Conservation (phyloP, 1,140 invertebrate genomes). For the Cardiocondyla obscurior region DNA sequence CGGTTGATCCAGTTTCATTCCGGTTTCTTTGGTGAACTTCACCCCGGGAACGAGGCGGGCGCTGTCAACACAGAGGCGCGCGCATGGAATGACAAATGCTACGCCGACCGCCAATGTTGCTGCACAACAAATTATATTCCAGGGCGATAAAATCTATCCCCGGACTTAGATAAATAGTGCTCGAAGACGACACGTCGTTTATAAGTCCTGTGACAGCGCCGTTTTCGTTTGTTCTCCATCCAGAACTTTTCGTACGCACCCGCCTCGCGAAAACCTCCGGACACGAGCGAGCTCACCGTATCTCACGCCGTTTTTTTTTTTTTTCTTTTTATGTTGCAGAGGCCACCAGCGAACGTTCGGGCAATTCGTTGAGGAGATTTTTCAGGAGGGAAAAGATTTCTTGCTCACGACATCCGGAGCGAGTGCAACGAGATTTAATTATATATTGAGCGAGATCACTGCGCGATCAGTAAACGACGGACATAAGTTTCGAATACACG, state of each 20-base stretch:
- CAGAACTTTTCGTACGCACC: background rate
- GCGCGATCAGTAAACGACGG: background rate
- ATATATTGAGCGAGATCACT: background rate
- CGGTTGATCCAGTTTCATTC: slow-evolving; percentile 76
- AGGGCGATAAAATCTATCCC: slow-evolving; percentile 74
- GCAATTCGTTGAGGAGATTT: background rate
- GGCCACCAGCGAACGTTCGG: background rate
- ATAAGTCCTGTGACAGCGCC: slow-evolving; percentile 24
- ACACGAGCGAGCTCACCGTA: background rate
- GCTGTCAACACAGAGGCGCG: slow-evolving; percentile 84
- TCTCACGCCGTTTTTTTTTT: background rate
- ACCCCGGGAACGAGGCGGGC: slow-evolving; percentile 77
- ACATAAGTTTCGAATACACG: background rate
- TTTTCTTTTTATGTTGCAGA: slow-evolving; percentile 9
- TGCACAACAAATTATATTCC: slow-evolving; percentile 83
- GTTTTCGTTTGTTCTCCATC: slow-evolving; percentile 6
- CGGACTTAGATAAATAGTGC: slow-evolving; percentile 63
- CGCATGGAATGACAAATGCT: slow-evolving; percentile 81
- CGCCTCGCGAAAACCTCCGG: background rate
- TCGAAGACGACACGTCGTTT: slow-evolving; percentile 32
- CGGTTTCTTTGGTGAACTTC: slow-evolving; percentile 79
- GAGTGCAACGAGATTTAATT: background rate
- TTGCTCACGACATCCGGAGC: background rate
- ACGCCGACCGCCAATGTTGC: slow-evolving; percentile 78
- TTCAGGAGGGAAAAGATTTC: background rate